phyloP scores from a whole-genome alignment of 2,888 invertebrate species.

The Scrobipalpa atriplicella region DNA sequence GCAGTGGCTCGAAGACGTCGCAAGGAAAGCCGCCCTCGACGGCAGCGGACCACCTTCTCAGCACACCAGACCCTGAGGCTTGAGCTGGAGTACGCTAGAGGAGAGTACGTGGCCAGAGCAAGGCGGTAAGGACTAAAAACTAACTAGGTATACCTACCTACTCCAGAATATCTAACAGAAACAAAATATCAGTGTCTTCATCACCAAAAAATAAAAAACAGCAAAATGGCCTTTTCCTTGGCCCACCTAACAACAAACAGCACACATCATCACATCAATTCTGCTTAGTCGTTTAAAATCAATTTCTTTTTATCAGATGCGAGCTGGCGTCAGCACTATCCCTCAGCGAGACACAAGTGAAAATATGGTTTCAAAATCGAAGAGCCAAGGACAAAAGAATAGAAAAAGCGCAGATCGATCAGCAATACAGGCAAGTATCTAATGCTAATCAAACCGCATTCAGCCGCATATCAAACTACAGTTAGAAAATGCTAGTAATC shows the following conservation, averaged over 20 bases:
- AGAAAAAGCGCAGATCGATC: conserved; percentile 97
- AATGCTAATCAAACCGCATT: no score
- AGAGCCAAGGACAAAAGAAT: conserved; percentile 98
- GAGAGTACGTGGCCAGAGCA: conserved; percentile 96
- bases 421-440: conserved; percentile 92
- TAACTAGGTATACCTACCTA: not conserved
- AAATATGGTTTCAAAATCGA: conserved; percentile 98
- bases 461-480: no score
- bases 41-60: conserved; percentile 97
- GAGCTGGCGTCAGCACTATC: conserved; percentile 96
- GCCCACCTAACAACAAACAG: no score
- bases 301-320: conserved; percentile 80
- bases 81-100: conserved; percentile 95
- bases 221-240: no score
- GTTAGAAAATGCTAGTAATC: no score
- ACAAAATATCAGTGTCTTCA: no score
- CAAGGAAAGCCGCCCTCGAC: conserved; percentile 93
- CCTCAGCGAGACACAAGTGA: conserved; percentile 97
- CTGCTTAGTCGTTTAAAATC: not conserved
- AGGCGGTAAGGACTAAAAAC: conserved; percentile 84
- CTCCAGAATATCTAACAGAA: no score
- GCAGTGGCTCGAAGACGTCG: conserved; percentile 92
- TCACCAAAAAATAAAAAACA: no score
- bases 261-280: no score
- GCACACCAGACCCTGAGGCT: conserved; percentile 95